Conservation (phyloP, 2,113 vertebrate genomes). For the Pheucticus melanocephalus region DNA sequence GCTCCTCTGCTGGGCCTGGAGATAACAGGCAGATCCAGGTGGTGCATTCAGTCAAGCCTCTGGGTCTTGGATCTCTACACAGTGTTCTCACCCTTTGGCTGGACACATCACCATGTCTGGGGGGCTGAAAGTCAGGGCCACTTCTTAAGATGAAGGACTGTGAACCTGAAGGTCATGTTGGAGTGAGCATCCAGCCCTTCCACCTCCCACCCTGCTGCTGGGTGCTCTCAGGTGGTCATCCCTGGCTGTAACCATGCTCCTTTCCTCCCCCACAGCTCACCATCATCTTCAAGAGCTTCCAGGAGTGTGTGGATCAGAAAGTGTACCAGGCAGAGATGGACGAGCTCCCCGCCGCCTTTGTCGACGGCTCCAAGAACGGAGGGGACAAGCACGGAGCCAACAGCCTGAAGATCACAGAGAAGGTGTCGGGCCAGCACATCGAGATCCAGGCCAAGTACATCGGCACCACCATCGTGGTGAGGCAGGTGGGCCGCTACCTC, state of each 20-base stretch:
- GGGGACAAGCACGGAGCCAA: conserved; percentile 90
- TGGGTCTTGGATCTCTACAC: background rate
- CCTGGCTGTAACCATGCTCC: background rate
- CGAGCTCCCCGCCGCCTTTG: conserved; percentile 90
- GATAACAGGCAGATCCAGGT: background rate
- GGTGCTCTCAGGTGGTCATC: background rate
- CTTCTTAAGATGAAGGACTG: background rate
- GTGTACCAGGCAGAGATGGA: conserved; percentile 95
- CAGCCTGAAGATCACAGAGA: conserved; percentile 90
- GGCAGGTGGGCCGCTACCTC: conserved; percentile 93
- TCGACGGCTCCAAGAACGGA: conserved; percentile 91
- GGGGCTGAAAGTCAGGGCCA: background rate
- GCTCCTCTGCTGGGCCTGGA: background rate
- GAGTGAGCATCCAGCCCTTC: background rate
- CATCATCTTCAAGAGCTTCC: conserved; percentile 98
- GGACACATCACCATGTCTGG: background rate
- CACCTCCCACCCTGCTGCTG: fast-evolving
- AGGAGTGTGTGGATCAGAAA: conserved; percentile 95
- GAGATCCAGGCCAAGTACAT: conserved; percentile 97
- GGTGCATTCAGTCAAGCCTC: background rate
- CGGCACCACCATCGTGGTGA: conserved; percentile 93
- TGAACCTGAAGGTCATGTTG: fast-evolving
- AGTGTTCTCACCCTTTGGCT: background rate
- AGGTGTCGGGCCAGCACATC: conserved; percentile 90
- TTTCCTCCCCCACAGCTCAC: conserved; percentile 80